Percentiles rank a stretch among this genome's conserved stretches.
Evolutionary conservation across 2,888 invertebrate genomes (phyloP).

Genomic region (Petrophora chlorosata): DNA sequence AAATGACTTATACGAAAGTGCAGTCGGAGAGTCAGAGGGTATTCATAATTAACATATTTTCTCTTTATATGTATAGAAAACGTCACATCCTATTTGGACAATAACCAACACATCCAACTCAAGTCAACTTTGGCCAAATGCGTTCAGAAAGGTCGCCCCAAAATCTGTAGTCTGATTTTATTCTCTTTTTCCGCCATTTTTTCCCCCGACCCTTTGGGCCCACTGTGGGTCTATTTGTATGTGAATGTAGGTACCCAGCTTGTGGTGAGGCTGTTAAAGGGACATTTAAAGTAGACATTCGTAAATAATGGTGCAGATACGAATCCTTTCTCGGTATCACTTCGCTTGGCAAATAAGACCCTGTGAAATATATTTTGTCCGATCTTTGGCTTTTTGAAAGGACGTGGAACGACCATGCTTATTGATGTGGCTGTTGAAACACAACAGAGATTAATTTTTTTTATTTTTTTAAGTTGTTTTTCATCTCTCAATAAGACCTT

Average conservation of each 20-base stretch:
- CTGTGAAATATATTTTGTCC: background rate
- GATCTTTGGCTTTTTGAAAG: no score
- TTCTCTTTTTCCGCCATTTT: slow-evolving; percentile 37
- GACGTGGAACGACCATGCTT: no score
- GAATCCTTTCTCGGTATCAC: slow-evolving; percentile 18
- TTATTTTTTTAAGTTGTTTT: no score
- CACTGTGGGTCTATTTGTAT: slow-evolving; percentile 39
- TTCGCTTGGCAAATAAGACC: slow-evolving; percentile 19
- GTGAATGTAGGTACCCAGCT: slow-evolving; percentile 38
- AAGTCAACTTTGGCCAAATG: slow-evolving; percentile 21
- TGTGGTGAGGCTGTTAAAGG: slow-evolving; percentile 40
- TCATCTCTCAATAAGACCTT: no score
- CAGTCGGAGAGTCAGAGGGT: no score
- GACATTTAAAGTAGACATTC: slow-evolving; percentile 43
- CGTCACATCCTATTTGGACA: slow-evolving; percentile 27
- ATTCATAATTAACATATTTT: slow-evolving; percentile 13
- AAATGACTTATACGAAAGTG: no score
- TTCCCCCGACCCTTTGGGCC: slow-evolving; percentile 37
- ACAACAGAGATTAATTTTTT: no score
- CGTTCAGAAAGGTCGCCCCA: slow-evolving; percentile 31
- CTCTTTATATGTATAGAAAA: slow-evolving; percentile 9
- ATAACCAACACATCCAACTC: slow-evolving; percentile 31
- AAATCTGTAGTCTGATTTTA: slow-evolving; percentile 41
- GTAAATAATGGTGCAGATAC: slow-evolving; percentile 47
- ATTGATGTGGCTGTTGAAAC: no score